Evolutionary conservation across 1,140 invertebrate genomes (phyloP).

Genomic region (Hesperophylax magnus): DNA sequence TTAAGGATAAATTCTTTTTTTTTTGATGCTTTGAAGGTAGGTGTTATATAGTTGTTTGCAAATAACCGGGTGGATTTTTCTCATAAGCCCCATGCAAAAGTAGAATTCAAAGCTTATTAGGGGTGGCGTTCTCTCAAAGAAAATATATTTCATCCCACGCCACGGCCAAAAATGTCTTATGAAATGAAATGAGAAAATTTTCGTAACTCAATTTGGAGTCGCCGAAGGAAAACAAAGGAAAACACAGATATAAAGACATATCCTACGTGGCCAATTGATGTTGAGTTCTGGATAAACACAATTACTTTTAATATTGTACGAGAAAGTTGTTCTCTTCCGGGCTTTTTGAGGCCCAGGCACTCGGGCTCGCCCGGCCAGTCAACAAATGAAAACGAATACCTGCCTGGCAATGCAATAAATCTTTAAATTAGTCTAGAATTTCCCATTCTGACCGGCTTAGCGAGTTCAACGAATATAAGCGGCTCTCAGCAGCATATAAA

Average conservation of each 20-base stretch:
- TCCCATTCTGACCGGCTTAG: background rate
- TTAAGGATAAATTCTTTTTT: too few relatives aligned
- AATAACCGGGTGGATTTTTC: too few relatives aligned
- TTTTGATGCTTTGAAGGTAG: too few relatives aligned
- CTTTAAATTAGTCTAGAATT: conserved; percentile 24
- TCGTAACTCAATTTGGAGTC: conserved; percentile 19
- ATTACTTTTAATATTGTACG: conserved; percentile 20
- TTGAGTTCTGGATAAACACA: conserved; percentile 22
- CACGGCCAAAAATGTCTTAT: background rate
- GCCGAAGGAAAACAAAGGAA: conserved; percentile 4
- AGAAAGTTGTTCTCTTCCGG: background rate
- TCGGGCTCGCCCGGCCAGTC: background rate
- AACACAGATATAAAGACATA: background rate
- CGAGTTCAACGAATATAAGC: conserved; percentile 24
- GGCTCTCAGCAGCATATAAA: conserved; percentile 4
- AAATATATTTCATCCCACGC: background rate
- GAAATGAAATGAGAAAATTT: conserved; percentile 16
- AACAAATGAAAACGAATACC: conserved; percentile 37
- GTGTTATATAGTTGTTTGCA: too few relatives aligned
- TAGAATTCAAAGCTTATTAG: background rate
- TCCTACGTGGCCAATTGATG: conserved; percentile 9
- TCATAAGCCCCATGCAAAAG: too few relatives aligned
- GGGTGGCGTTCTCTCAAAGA: conserved; percentile 2
- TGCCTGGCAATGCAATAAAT: conserved; percentile 34
- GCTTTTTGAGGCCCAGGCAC: background rate